A percentile compares a stretch with the other conserved stretches of the same genome.
Conservation (phyloP, 64 coral and sea anemone genomes). For the Montipora capricornis region DNA sequence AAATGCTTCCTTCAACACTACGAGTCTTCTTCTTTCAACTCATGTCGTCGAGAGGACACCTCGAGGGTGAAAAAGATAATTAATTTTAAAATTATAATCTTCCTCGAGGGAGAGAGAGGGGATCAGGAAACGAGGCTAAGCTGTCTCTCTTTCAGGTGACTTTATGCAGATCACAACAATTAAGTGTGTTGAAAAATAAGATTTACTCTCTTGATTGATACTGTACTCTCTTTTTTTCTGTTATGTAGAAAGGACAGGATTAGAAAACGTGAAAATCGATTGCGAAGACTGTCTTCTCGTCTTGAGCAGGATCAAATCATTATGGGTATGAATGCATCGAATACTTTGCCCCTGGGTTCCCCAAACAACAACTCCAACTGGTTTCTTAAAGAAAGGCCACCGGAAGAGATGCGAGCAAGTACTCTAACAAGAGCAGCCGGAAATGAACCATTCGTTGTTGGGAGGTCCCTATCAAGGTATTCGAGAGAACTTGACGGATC, state of each 20-base stretch:
- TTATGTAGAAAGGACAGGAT: slow-evolving; percentile 10
- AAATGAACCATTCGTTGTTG: slow-evolving; percentile 32
- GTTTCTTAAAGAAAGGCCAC: slow-evolving; percentile 28
- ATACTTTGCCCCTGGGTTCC: background rate
- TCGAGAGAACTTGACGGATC: slow-evolving; percentile 45
- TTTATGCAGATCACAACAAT: too few species aligned
- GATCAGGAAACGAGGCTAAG: too few species aligned
- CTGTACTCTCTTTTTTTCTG: background rate
- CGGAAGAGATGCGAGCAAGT: background rate
- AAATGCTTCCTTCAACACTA: too few species aligned
- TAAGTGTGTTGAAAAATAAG: background rate
- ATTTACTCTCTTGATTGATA: background rate
- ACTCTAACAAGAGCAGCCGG: slow-evolving; percentile 22
- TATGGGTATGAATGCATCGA: background rate
- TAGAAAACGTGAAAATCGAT: background rate
- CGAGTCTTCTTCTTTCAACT: too few species aligned
- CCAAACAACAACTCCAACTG: slow-evolving; percentile 18
- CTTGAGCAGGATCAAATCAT: background rate
- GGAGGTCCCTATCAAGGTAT: slow-evolving; percentile 14
- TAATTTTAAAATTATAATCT: too few species aligned
- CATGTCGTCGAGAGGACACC: too few species aligned
- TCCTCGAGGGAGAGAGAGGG: too few species aligned
- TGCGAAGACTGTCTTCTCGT: background rate
- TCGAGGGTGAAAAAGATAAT: too few species aligned
- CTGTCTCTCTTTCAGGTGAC: too few species aligned